These are phyloP conservation scores for Morpho deidamia DNA, from an alignment of 2,888 invertebrate genomes.

Conservation along the genomic window DNA sequence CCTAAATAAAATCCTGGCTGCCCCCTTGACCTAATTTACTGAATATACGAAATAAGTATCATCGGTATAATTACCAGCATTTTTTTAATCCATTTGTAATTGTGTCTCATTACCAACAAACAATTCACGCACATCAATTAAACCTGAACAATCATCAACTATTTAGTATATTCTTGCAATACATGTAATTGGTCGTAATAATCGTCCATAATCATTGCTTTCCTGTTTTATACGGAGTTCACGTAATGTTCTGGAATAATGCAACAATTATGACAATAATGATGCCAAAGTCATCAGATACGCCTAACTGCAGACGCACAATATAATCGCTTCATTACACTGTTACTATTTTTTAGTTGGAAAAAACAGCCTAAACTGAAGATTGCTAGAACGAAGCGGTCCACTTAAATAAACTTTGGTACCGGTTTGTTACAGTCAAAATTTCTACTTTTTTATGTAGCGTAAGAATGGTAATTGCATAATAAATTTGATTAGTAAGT, in stretches of 20 bases:
- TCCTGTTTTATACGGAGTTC: conserved; percentile 14
- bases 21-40: too few species aligned
- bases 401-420: too few species aligned
- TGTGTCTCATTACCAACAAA: background rate
- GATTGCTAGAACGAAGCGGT: too few species aligned
- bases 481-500: too few species aligned
- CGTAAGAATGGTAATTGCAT: too few species aligned
- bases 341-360: background rate
- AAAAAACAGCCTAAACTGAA: background rate
- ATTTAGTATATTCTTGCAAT: conserved; percentile 9
- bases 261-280: conserved; percentile 13
- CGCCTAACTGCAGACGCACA: conserved; percentile 4
- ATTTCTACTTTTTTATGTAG: too few species aligned
- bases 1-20: too few species aligned
- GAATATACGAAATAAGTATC: too few species aligned
- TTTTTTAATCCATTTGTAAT: too few species aligned
- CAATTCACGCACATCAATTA: conserved; percentile 1
- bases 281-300: conserved; percentile 4
- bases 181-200: conserved; percentile 13
- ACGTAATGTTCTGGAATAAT: conserved; percentile 14
- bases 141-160: conserved; percentile 8
- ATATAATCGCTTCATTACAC: conserved; percentile 2
- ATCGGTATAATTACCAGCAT: too few species aligned
- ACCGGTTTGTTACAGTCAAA: too few species aligned
- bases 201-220: conserved; percentile 15